Base-by-base conservation (phyloP, 1,140 invertebrate species). In the Cryptotermes secundus region DNA sequence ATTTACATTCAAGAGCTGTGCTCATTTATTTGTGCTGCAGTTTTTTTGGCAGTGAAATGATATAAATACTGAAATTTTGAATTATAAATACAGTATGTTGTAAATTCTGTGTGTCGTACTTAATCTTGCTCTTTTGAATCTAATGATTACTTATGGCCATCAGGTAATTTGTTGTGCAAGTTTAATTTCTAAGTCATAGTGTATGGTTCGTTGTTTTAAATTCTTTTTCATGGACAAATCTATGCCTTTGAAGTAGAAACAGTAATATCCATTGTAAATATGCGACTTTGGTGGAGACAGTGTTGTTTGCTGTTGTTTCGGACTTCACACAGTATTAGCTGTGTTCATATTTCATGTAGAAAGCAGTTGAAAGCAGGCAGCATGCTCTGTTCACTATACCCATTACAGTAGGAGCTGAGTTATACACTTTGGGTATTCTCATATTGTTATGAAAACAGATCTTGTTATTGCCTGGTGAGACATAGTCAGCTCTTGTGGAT, bases 181-280 rank as follows among this genome's bases (percentile, higher is more conserved):
- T 72, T 31, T 31, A n/a, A 72, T 72, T 72, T 72, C 6, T 72
- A n/a, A 72, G 26, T n/a, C 14, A n/a, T 72, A 31, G 3, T 72
- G 9, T 12, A 2, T 72, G 26, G 14, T n/a, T n/a, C n/a, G n/a
- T 72, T 3, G n/a, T 72, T 31, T 72, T 31, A n/a, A n/a, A 72
- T 72, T 72, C 3, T 0, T 72, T 72, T 72, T 31, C 4, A 31
- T 72, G 59, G n/a, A 72, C 7, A 72, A 19, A 31, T 72, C 26
- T 72, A 31, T 72, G 59, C 59, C 59, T 72, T 72, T 14, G 14
- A 31, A 72, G 59, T 31, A 72, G 59, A 9, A 72, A 72, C 26
- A n/a, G 59, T 31, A n/a, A 72, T 31, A 72, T 72, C 59, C 59
- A 72, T 72, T 72, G 59, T 72, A 72, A 72, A 72, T 72, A 72